Base-by-base conservation (phyloP, 1,140 invertebrate species). In the Psilanteris sp. region DNA sequence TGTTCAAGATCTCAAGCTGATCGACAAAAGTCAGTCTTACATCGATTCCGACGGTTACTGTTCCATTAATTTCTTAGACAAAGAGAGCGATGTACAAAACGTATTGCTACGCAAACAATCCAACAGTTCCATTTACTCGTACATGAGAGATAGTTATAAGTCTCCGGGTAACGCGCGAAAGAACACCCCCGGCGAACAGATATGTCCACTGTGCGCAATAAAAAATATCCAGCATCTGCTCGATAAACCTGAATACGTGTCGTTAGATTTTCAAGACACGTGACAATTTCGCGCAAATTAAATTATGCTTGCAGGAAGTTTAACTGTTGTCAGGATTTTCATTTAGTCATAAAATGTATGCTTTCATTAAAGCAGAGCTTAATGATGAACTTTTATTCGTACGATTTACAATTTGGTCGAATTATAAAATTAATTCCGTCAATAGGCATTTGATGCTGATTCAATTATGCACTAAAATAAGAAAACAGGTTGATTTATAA, bases 141-240 rank as follows among this genome's bases (percentile, higher is more conserved):
- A 79, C 46, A 67, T 84, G 18, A 83, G 79, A 15, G 14, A 55
- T 4, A 67, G 50, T 29, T 70, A 59, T 14, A 76, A 70, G 32
- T 66, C 55, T 16, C 78, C 78, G n/a, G 78, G 78, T 20, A 29
- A 61, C 1, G 78, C 77, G 4, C 78, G 70, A 27, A 73, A 77
- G n/a, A 43, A 80, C 43, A 43, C 61, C 7, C 27, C 78, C 14
- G 77, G 83, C 24, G 83, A 86, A 66, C 80, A 84, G 43, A 72
- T 87, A 13, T 86, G 86, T 79, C 86, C 86, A 7, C 68, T 87
- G 1, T 86, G 85, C 48, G 83, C 84, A 1, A 86, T 87, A 61
- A 85, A 86, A 36, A 83, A 85, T 72, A 87, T 87, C 57, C 84
- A 85, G 55, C 70, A 81, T 11, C 81, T 86, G 9, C 79, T 87